Evolutionary conservation across 2,797 vertebrate genomes (phyloP).

Genomic region (Hirundo rustica): DNA sequence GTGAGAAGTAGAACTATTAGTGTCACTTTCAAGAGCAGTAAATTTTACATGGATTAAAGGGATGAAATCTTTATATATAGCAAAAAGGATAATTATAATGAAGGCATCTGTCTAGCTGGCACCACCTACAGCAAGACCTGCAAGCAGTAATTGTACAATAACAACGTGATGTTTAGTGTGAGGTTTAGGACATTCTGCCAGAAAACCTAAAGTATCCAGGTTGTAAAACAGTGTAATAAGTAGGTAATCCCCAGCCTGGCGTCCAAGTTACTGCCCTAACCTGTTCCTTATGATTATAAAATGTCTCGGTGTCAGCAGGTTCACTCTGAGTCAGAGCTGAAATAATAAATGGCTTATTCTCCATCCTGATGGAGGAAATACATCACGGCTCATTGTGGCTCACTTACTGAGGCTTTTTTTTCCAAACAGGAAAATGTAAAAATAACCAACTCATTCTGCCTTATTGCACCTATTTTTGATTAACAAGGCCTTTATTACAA

Average conservation of each 20-base stretch:
- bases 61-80: constrained; percentile 68
- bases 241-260: constrained; percentile 73
- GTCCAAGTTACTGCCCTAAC: constrained; percentile 77
- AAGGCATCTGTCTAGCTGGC: constrained; percentile 84
- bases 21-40: constrained; percentile 57
- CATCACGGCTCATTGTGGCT: constrained; percentile 96
- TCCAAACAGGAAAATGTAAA: constrained; percentile 97
- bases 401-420: constrained; percentile 74
- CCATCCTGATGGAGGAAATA: constrained; percentile 95
- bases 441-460: constrained; percentile 89
- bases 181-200: constrained; percentile 82
- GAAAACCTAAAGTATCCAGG: constrained; percentile 75
- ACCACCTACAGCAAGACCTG: constrained; percentile 80
- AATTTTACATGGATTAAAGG: constrained; percentile 66
- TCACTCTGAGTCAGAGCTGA: constrained; percentile 86
- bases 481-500: constrained; percentile 74
- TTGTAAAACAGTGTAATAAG: constrained; percentile 76
- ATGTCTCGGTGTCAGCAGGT: constrained; percentile 80
- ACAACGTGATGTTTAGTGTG: constrained; percentile 85
- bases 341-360: constrained; percentile 97
- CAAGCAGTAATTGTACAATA: constrained; percentile 86
- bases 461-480: constrained; percentile 72
- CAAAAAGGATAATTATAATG: constrained; percentile 70
- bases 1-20: constrained; percentile 18
- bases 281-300: constrained; percentile 81